These are phyloP conservation scores for Caiman crocodilus DNA, from an alignment of 2,797 vertebrate genomes.

Conservation along the genomic window DNA sequence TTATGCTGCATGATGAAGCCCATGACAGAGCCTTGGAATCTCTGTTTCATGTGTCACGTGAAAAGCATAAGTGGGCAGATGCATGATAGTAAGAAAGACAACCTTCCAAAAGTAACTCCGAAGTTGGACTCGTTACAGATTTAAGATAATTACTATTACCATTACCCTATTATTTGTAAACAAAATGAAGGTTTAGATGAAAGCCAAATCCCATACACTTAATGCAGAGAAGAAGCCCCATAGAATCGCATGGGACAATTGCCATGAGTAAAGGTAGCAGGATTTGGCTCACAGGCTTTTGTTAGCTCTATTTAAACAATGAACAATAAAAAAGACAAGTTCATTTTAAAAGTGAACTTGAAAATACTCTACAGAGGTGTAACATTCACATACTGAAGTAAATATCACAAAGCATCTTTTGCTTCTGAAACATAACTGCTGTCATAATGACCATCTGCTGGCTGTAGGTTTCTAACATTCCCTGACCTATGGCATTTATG, in stretches of 20 bases:
- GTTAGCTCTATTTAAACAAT: constrained; percentile 31
- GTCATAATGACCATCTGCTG: constrained; percentile 90
- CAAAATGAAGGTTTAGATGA: background rate
- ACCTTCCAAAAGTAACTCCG: background rate
- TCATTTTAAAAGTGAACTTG: constrained; percentile 67
- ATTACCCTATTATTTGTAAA: background rate
- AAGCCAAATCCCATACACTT: background rate
- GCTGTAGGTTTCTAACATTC: constrained; percentile 84
- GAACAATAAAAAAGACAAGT: constrained; percentile 49
- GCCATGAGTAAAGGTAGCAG: constrained; percentile 9
- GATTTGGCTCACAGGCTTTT: constrained; percentile 4
- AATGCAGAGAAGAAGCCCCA: background rate
- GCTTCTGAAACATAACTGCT: constrained; percentile 81
- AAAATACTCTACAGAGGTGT: constrained; percentile 72
- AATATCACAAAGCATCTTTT: constrained; percentile 75
- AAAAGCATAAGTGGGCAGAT: background rate
- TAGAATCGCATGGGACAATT: background rate
- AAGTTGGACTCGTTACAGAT: background rate
- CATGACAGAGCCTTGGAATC: background rate
- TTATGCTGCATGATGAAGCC: background rate
- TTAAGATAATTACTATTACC: background rate
- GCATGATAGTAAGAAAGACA: background rate
- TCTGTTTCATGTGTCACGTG: background rate
- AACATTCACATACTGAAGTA: constrained; percentile 75
- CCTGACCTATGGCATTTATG: constrained; percentile 91